A percentile compares a stretch with the other conserved stretches of the same genome.
Evolutionary conservation across 2,113 vertebrate species (phyloP).

Genomic region (Electrona antarctica): DNA sequence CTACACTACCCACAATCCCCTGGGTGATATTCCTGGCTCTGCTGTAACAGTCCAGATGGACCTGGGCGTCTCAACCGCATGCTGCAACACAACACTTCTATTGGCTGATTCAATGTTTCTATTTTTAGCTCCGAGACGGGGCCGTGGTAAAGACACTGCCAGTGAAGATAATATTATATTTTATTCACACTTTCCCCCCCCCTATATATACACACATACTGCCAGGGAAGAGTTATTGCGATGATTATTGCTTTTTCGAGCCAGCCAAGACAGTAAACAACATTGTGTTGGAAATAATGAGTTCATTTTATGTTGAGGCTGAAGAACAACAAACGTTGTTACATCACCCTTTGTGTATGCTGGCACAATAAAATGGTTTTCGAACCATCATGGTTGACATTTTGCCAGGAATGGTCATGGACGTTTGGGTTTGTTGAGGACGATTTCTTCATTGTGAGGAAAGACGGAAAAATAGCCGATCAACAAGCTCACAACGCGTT

Average conservation of each 20-base stretch:
- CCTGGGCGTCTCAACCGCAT: background rate
- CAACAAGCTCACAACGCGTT: too few species aligned
- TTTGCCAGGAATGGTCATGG: too few species aligned
- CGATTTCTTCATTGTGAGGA: too few species aligned
- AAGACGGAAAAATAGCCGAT: too few species aligned
- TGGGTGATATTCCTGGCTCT: background rate
- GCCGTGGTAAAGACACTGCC: background rate
- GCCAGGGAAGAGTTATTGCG: background rate
- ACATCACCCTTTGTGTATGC: too few species aligned
- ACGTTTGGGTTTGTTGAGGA: too few species aligned
- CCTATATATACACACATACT: too few species aligned
- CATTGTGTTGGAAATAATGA: background rate
- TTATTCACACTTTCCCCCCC: background rate
- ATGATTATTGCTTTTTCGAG: background rate
- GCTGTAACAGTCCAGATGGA: background rate
- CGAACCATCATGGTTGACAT: too few species aligned
- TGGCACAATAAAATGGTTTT: too few species aligned
- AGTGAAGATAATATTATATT: background rate
- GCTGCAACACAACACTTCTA: background rate
- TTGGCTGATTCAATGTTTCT: background rate
- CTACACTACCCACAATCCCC: slow-evolving; percentile 21
- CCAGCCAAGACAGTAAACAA: background rate
- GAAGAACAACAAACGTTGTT: too few species aligned
- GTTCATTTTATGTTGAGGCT: background rate
- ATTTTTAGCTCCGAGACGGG: background rate